Base-by-base conservation (phyloP, 2,113 vertebrate species). In the Phyllostomus discolor region DNA sequence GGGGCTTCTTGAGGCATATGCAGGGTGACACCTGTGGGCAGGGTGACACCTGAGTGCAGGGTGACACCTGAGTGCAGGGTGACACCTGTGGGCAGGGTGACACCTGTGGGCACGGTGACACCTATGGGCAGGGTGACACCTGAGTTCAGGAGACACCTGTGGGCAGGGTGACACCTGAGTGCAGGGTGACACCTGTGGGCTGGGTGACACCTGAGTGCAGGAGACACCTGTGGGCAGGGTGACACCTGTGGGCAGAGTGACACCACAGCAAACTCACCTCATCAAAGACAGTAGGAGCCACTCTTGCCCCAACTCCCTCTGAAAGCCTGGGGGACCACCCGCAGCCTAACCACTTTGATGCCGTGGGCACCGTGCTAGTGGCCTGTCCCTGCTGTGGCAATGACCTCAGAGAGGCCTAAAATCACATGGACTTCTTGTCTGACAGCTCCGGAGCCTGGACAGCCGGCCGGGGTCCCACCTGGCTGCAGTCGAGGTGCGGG, bases 301-400 rank as follows among this genome's bases (percentile, higher is more conserved):
- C 4, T 2, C 20, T 54, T 0, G 0, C 62, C 17, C 26, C 54
- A 38, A 35, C 31, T 2, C 33, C 14, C 73, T 1, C 6, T 31
- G 20, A 2, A 16, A 43, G 7, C 1, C 0, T 1, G 0, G 26
- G 12, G 20, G 41, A 3, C 6, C 1, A 1, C 8, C 35, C 2
- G 43, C 15, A 5, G 20, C 20, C 5, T 7, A 1, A 7, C 38
- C 3, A 33, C 72, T 14, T 0, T 0, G 4, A 8, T 4, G 24
- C 35, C 28, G 17, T 0, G 2, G 35, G 28, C 17, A 2, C 31
- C 2, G 0, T 28, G 0, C 50, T 24, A 3, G 64, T 3, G 28
- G 57, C 54, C 38, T 31, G 0, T 24, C 0, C 3, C 57, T 24
- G 16, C 66, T 15, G 10, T 20, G 35, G 35, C 59, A 62, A 2